Percentiles rank a stretch among this genome's conserved stretches.
Conservation (phyloP, 2,888 invertebrate genomes). For the Phasia obesa region DNA sequence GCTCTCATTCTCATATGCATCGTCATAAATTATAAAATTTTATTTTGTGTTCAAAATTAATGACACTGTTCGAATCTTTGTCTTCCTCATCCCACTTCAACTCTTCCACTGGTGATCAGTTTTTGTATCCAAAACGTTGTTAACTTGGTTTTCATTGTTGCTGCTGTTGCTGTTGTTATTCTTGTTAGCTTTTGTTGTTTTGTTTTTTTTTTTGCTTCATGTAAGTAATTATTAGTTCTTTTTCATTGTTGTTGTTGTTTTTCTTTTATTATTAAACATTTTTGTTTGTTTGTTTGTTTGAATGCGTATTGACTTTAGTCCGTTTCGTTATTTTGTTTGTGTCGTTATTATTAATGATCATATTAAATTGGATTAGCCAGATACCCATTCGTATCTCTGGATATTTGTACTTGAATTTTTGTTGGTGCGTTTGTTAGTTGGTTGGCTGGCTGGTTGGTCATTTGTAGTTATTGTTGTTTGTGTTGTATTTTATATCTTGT, state of each 20-base stretch:
- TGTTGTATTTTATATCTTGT: slow-evolving; percentile 46
- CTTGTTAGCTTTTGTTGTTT: slow-evolving; percentile 60
- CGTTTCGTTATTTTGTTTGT: slow-evolving; percentile 72
- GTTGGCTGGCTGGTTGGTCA: too few species aligned
- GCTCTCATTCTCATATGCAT: slow-evolving; percentile 67
- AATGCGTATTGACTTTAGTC: slow-evolving; percentile 7
- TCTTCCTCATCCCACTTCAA: slow-evolving; percentile 21
- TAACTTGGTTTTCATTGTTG: slow-evolving; percentile 61
- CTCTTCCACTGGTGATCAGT: slow-evolving; percentile 7
- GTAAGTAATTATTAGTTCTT: slow-evolving; percentile 65
- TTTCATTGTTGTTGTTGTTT: slow-evolving; percentile 42
- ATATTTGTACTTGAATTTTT: slow-evolving; percentile 40
- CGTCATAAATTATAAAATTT: slow-evolving; percentile 81
- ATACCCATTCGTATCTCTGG: slow-evolving; percentile 47
- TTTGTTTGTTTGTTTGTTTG: slow-evolving; percentile 17
- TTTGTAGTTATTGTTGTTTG: slow-evolving; percentile 43
- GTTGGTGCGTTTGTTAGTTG: too few species aligned
- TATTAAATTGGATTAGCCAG: slow-evolving; percentile 75
- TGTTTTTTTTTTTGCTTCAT: slow-evolving; percentile 45
- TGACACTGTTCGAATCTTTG: slow-evolving; percentile 74
- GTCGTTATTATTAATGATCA: slow-evolving; percentile 76
- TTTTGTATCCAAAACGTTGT: slow-evolving; percentile 63
- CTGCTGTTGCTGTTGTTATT: slow-evolving; percentile 56
- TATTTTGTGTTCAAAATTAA: slow-evolving; percentile 80
- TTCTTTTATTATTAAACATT: slow-evolving; percentile 51